A percentile compares a stretch with the other conserved stretches of the same genome.
phyloP scores from a whole-genome alignment of 2,113 vertebrate genomes.

The Pachycephala philippinensis region DNA sequence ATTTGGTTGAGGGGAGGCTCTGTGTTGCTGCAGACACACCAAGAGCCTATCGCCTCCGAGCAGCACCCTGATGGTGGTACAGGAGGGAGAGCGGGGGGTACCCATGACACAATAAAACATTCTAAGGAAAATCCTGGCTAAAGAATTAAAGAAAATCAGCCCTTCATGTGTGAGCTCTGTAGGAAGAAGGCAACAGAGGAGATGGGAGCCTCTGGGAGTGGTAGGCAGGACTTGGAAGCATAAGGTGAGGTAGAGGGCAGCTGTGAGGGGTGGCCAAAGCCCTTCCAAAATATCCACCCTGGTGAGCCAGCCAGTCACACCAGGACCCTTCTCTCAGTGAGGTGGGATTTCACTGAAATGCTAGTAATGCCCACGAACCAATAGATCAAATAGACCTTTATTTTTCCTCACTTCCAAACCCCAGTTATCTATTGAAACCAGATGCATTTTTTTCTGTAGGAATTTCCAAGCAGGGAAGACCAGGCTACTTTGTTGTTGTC shows the following conservation, averaged over 20 bases:
- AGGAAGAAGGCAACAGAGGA: not conserved
- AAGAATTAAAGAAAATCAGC: not conserved
- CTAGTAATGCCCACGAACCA: not conserved
- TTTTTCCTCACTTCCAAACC: not conserved
- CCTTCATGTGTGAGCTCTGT: fast-evolving
- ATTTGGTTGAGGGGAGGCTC: not conserved
- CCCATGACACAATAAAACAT: fast-evolving
- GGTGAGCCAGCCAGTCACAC: not conserved
- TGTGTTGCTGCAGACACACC: fast-evolving
- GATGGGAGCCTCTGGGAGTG: not conserved
- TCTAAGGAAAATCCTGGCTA: not conserved
- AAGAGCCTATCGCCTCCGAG: fast-evolving
- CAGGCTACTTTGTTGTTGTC: not conserved
- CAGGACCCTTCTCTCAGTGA: fast-evolving
- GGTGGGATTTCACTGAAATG: not conserved
- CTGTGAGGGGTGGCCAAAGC: not conserved
- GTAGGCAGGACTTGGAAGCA: not conserved
- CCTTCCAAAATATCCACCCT: not conserved
- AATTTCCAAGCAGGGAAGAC: not conserved
- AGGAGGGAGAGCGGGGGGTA: fast-evolving
- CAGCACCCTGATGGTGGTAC: fast-evolving
- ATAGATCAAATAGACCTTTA: not conserved
- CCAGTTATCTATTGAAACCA: slow-evolving; percentile 19
- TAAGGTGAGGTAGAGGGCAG: not conserved
- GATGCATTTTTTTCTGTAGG: not conserved